phyloP scores from a whole-genome alignment of 2,797 vertebrate genomes.

The Enteromius treurensis region DNA sequence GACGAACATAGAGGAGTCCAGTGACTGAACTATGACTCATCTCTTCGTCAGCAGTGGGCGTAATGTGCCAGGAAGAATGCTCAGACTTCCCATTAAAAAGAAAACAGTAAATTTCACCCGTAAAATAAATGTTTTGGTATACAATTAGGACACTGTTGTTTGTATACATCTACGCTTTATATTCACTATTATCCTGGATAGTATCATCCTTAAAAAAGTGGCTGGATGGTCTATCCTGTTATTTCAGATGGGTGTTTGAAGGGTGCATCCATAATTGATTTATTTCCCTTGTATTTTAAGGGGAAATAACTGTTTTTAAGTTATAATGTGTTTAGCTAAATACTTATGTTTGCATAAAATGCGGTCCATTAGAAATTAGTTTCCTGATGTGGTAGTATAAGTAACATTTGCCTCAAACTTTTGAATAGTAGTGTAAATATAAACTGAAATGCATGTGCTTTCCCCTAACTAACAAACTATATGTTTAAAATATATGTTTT shows the following conservation, averaged over 20 bases:
- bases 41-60: neutral
- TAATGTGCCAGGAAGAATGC: neutral
- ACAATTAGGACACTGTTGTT: neutral
- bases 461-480: neutral
- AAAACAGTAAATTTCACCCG: neutral
- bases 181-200: no score
- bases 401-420: neutral
- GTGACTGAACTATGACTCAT: slow-evolving; percentile 18
- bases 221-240: neutral
- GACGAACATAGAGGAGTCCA: neutral
- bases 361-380: neutral
- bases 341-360: neutral
- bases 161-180: no score
- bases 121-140: neutral
- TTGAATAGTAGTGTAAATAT: neutral
- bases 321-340: neutral
- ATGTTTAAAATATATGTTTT: no score
- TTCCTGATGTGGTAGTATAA: neutral
- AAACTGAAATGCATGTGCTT: neutral
- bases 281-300: neutral
- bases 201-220: neutral
- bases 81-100: neutral
- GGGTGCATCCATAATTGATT: neutral
- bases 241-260: neutral
- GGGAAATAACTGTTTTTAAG: neutral